These are phyloP conservation scores for Pipa parva DNA, from an alignment of 2,113 vertebrate genomes.

Conservation along the genomic window DNA sequence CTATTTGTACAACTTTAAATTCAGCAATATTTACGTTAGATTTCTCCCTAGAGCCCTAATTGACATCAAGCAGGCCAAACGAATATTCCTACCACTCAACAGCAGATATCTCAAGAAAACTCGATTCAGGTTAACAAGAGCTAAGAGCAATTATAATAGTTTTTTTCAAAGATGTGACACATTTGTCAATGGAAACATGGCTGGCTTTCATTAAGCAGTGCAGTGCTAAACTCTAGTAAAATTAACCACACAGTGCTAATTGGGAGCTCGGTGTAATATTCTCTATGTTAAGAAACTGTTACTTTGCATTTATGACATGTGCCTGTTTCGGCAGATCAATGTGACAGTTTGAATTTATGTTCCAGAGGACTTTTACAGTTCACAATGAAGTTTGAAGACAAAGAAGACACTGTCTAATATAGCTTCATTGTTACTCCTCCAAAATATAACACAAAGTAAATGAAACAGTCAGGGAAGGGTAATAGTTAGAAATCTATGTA, in stretches of 20 bases:
- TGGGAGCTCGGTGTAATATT: conserved; percentile 1
- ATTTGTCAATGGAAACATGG: conserved; percentile 17
- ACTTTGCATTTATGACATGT: conserved; percentile 17
- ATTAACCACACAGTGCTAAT: conserved; percentile 17
- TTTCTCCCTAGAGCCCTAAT: no score
- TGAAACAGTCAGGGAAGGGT: conserved; percentile 3
- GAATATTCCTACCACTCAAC: no score
- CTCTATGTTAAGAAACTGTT: conserved; percentile 7
- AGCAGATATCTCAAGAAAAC: neutral
- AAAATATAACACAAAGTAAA: conserved; percentile 11
- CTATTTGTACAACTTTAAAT: no score
- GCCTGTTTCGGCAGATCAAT: conserved; percentile 5
- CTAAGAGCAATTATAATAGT: neutral
- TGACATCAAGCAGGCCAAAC: no score
- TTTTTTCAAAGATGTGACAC: neutral
- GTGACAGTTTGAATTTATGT: conserved; percentile 1
- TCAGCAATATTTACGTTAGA: no score
- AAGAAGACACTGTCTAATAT: conserved; percentile 11
- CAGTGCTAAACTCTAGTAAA: neutral
- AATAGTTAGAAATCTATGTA: neutral
- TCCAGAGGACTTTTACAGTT: conserved; percentile 15
- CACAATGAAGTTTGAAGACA: conserved; percentile 25
- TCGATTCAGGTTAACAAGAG: neutral
- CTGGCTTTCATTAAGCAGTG: conserved; percentile 12
- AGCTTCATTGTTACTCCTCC: neutral